A percentile compares a stretch with the other conserved stretches of the same genome.
Evolutionary conservation across 2,888 invertebrate species (phyloP).

Genomic region (Glomeris marginata): DNA sequence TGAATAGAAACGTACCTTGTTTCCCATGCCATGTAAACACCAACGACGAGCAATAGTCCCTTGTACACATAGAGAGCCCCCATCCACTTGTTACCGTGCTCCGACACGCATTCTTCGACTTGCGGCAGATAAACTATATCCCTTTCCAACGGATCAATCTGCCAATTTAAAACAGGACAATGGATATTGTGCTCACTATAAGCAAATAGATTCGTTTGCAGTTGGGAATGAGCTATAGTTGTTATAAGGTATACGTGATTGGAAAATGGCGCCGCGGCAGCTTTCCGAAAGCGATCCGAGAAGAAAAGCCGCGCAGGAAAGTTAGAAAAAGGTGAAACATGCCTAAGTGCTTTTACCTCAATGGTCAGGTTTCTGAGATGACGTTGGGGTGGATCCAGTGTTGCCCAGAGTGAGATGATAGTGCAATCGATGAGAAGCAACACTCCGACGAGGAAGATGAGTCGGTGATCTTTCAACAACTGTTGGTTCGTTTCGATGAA

Average conservation of each 20-base stretch:
- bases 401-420: slow-evolving; percentile 69
- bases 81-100: slow-evolving; percentile 79
- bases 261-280: background rate
- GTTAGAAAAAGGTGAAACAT: too few relatives aligned
- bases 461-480: slow-evolving; percentile 74
- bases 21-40: slow-evolving; percentile 93
- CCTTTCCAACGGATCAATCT: slow-evolving; percentile 20
- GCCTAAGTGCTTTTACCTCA: slow-evolving; percentile 34
- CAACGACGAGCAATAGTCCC: slow-evolving; percentile 69
- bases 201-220: too few relatives aligned
- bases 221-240: background rate
- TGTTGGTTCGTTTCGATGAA: slow-evolving; percentile 21
- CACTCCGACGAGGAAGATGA: slow-evolving; percentile 67
- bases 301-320: background rate
- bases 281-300: background rate
- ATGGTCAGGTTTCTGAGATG: slow-evolving; percentile 66
- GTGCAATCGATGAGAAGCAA: slow-evolving; percentile 67
- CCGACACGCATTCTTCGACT: slow-evolving; percentile 77
- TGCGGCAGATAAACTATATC: slow-evolving; percentile 34
- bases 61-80: slow-evolving; percentile 80
- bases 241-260: too few relatives aligned
- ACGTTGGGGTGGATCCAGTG: slow-evolving; percentile 71
- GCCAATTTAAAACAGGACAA: background rate
- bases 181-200: too few relatives aligned
- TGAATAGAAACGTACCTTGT: slow-evolving; percentile 39